These are phyloP conservation scores for Leucosticte australis DNA, from an alignment of 2,113 vertebrate genomes.

Conservation along the genomic window DNA sequence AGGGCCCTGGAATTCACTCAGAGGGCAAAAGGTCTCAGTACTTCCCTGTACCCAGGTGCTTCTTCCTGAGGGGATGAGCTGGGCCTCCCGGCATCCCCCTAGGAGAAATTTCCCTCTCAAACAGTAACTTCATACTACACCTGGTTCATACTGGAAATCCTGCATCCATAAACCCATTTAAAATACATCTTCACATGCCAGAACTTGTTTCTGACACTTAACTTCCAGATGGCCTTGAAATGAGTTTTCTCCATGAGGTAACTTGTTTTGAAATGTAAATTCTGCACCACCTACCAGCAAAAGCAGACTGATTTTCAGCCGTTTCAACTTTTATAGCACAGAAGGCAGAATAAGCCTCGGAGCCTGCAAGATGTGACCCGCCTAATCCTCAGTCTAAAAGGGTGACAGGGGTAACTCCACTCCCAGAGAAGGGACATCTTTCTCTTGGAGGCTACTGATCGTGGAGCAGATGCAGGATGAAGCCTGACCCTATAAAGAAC, in stretches of 20 bases:
- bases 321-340: neutral
- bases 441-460: neutral
- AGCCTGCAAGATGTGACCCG: neutral
- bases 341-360: neutral
- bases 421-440: neutral
- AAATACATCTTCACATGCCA: neutral
- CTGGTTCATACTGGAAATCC: neutral
- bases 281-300: neutral
- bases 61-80: neutral
- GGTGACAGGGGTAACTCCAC: neutral
- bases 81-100: neutral
- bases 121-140: neutral
- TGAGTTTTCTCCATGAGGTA: rapidly evolving
- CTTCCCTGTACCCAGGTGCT: neutral
- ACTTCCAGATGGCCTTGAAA: neutral
- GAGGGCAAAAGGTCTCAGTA: neutral
- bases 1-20: neutral
- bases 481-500: rapidly evolving
- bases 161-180: neutral
- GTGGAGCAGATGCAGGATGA: neutral
- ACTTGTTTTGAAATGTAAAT: rapidly evolving
- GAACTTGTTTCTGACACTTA: neutral
- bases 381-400: neutral
- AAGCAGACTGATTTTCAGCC: neutral
- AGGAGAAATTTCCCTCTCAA: neutral